Conservation (phyloP, 2,797 vertebrate genomes). For the Tokudaia muenninki region DNA sequence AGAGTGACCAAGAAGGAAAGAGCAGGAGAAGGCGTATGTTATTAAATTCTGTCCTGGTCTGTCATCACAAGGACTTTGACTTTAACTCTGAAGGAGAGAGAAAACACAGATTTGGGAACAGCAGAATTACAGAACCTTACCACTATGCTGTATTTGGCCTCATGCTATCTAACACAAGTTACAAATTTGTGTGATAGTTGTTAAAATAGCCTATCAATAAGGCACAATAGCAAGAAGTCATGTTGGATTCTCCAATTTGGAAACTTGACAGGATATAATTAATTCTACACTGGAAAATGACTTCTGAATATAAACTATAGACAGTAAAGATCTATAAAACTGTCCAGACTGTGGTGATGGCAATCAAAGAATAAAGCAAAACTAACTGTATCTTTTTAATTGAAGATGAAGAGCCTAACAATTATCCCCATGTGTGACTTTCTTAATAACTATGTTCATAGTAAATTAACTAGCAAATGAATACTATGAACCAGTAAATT, state of each 20-base stretch:
- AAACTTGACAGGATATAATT: neutral
- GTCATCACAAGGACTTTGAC: neutral
- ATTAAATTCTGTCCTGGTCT: neutral
- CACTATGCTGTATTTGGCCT: neutral
- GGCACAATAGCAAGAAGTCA: neutral
- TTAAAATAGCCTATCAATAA: constrained; percentile 20
- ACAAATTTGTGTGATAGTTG: neutral
- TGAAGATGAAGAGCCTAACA: neutral
- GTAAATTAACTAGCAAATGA: constrained; percentile 40
- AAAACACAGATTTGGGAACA: neutral
- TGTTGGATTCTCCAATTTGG: neutral
- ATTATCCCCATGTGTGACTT: neutral
- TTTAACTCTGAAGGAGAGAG: neutral
- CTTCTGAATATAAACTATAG: neutral
- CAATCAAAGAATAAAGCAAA: neutral
- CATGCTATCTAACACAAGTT: neutral
- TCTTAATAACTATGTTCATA: constrained; percentile 14
- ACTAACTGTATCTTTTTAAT: neutral
- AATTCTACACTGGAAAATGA: constrained; percentile 9
- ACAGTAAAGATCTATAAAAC: constrained; percentile 27
- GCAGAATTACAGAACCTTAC: neutral
- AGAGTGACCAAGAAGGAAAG: neutral
- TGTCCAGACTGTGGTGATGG: neutral
- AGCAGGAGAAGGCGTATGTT: neutral
- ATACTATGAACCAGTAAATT: neutral